Base-by-base conservation (phyloP, 2,888 invertebrate genomes). In the Philereme vetulata region DNA sequence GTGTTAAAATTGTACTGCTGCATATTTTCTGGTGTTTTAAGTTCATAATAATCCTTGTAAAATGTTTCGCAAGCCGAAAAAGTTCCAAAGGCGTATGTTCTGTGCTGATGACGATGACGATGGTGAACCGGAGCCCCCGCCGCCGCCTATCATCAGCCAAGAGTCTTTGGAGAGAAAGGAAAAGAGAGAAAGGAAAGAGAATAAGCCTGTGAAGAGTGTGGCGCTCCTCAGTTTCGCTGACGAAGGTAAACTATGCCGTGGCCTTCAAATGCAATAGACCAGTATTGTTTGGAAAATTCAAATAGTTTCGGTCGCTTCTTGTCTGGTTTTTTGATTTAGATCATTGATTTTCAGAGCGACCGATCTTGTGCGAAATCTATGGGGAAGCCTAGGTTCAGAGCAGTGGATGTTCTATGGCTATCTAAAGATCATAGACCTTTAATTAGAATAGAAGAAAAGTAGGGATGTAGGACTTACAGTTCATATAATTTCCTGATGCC, bases 31-130 rank as follows among this genome's bases (percentile, higher is more conserved):
- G 38, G 38, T 38, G 7, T 8, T 38, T 4, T 8, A 38, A 38
- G 38, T 3, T 8, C 38, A 0, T 6, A 8, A 38, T 4, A 46
- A 46, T n/a, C n/a, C 3, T n/a, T 34, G n/a, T n/a, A 4, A 42
- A 49, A 62, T 97, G 69, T 98, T 98, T 88, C 96, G 96, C 75
- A 98, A 98, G 89, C 97, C 98, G 0, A 95, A 97, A 80, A 95
- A 95, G 81, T 96, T 97, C 71, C 96, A 96, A 78, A 93, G 96
- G 66, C 94, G 96, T 57, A 94, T 95, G 60, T 96, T 96, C 86
- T 94, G 95, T 77, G 94, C 94, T 62, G 94, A 95, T 68, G 95
- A 95, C 72, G 95, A 95, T 50, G 95, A 95, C 49, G 94, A 94
- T 65, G 95, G 95, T 42, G 86, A 84, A 9, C 87, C 88, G 33